Percentiles rank a stretch among this genome's conserved stretches.
Evolutionary conservation across 2,888 invertebrate genomes (phyloP).

Genomic region (Lysandra bellargus): DNA sequence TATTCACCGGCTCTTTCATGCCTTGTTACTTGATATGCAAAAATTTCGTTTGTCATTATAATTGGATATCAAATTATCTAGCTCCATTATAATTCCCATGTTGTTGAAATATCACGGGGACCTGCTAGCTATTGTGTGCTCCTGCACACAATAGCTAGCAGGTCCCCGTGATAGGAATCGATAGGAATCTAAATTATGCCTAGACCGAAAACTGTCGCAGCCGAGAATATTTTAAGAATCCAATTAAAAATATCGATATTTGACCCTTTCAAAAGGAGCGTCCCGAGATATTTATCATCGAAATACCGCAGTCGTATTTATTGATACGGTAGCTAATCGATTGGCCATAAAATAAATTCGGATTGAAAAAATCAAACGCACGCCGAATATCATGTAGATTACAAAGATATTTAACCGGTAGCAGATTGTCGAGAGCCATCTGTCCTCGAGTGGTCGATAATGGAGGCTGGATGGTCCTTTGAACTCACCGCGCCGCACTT

Average conservation of each 20-base stretch:
- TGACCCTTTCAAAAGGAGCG: neutral
- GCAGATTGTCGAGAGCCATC: slow-evolving; percentile 61
- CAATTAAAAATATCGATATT: slow-evolving; percentile 18
- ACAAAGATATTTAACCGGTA: slow-evolving; percentile 60
- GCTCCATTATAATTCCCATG: slow-evolving; percentile 21
- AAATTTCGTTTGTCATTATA: slow-evolving; percentile 26
- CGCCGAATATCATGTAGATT: slow-evolving; percentile 37
- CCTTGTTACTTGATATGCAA: slow-evolving; percentile 25
- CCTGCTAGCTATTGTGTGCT: neutral
- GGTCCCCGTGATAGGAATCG: too few relatives aligned
- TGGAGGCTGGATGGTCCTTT: slow-evolving; percentile 68
- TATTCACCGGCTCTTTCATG: slow-evolving; percentile 31
- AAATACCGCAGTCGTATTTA: slow-evolving; percentile 27
- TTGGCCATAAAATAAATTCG: slow-evolving; percentile 24
- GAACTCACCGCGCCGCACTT: slow-evolving; percentile 65
- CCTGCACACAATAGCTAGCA: neutral
- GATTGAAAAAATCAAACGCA: slow-evolving; percentile 30
- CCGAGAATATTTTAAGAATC: slow-evolving; percentile 13
- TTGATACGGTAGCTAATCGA: slow-evolving; percentile 30
- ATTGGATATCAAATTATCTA: slow-evolving; percentile 31
- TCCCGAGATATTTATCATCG: slow-evolving; percentile 12
- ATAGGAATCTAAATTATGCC: neutral
- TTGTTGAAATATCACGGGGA: neutral
- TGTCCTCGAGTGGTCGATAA: slow-evolving; percentile 65
- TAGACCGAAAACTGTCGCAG: neutral